Evolutionary conservation across 1,140 invertebrate species (phyloP).

Genomic region (Leguminivora glycinivorella): DNA sequence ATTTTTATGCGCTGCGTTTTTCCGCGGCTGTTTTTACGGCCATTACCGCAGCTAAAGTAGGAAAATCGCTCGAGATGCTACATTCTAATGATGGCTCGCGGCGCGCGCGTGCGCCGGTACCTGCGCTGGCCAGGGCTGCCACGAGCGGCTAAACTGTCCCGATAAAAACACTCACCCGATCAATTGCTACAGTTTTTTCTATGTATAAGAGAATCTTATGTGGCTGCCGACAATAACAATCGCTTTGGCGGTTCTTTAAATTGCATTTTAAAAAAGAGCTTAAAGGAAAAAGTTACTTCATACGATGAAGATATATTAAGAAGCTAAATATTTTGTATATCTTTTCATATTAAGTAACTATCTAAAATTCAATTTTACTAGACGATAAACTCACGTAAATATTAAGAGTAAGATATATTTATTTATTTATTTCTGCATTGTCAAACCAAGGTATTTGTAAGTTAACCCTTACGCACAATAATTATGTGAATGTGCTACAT

Average conservation of each 20-base stretch:
- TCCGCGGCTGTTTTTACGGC: slow-evolving; percentile 68
- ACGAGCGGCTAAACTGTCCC: background rate
- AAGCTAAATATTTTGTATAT: too few relatives aligned
- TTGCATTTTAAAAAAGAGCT: background rate
- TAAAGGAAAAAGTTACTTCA: too few relatives aligned
- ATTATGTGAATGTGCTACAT: too few relatives aligned
- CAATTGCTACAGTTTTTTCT: background rate
- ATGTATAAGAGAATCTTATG: background rate
- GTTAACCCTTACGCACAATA: too few relatives aligned
- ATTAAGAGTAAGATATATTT: too few relatives aligned
- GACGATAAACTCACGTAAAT: too few relatives aligned
- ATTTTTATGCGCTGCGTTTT: slow-evolving; percentile 76
- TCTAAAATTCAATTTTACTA: too few relatives aligned
- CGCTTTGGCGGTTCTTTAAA: background rate
- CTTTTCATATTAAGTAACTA: too few relatives aligned
- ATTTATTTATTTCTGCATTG: too few relatives aligned
- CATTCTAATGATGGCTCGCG: slow-evolving; percentile 71
- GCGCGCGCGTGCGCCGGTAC: slow-evolving; percentile 72
- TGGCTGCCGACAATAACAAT: background rate
- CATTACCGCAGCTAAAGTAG: slow-evolving; percentile 74
- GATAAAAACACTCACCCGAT: background rate
- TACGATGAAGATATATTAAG: too few relatives aligned
- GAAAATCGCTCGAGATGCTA: slow-evolving; percentile 75
- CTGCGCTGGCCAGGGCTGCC: slow-evolving; percentile 48
- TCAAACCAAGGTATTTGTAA: too few relatives aligned